Base-by-base conservation (phyloP, 2,113 vertebrate species). In the Callospermophilus lateralis region DNA sequence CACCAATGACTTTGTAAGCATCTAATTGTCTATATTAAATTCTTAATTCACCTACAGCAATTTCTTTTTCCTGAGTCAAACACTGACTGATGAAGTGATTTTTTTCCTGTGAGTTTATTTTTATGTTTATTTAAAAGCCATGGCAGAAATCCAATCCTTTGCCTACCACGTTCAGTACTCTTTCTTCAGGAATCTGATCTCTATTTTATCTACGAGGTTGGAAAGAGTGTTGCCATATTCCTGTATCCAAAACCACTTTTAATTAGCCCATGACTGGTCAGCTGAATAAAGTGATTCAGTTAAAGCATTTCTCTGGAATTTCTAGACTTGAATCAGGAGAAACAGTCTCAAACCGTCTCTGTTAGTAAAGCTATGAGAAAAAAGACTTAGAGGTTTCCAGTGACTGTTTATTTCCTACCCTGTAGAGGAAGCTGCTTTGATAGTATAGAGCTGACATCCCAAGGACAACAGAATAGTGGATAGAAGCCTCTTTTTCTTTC, bases 31-130 rank as follows among this genome's bases (percentile, higher is more conserved):
- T 77, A 70, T 77, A 26, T 94, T 72, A 93, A 68, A 92, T 78
- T 70, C 37, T 90, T 84, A 84, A 79, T 55, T 90, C 17, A 68
- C n/a, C n/a, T 39, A 76, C 4, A 79, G 8, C 84, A n/a, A 39
- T 91, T 79, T 74, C 39, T 89, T 26, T 79, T 97, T 84, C 65
- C 32, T 89, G 45, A 91, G 53, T 79, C 63, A 70, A 72, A 91
- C 11, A 2, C 30, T 55, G 51, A 93, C 67, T 48, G 42, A 20
- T 53, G 37, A 6, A 34, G 30, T 83, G 28, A 48, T 6, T 84
- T 93, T 84, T 93, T 73, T 72, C 20, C 24, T 37, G 17, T 51
- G 63, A 84, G 53, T 74, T 95, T 94, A 72, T 30, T 76, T 67
- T 65, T 51, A 78, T 53, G 30, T 32, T 32, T 80, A 89, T 68